Conservation (phyloP, 2,888 invertebrate genomes). For the Erynnis tages region DNA sequence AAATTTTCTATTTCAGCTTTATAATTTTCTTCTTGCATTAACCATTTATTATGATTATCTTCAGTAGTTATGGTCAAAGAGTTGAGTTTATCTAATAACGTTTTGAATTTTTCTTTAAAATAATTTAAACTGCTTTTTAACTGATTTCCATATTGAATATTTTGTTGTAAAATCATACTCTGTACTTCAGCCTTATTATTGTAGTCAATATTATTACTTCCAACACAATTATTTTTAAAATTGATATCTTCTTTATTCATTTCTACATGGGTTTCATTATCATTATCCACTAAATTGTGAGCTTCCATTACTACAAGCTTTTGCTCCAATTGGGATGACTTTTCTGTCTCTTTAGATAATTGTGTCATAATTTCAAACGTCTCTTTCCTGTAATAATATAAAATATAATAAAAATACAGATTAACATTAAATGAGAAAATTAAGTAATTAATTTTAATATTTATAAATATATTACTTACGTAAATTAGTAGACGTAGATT, state of each 20-base stretch:
- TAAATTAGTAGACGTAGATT: too few relatives aligned
- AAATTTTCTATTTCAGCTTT: conserved; percentile 69
- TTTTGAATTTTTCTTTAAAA: conserved; percentile 68
- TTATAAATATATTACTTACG: too few relatives aligned
- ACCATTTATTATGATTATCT: conserved; percentile 67
- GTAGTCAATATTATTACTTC: conserved; percentile 44
- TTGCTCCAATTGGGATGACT: conserved; percentile 55
- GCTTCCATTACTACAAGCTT: conserved; percentile 53
- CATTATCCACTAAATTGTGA: too few relatives aligned
- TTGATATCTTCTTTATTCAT: not conserved
- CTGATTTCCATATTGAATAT: conserved; percentile 54
- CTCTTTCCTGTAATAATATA: conserved; percentile 56
- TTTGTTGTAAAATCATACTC: conserved; percentile 44
- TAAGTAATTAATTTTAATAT: too few relatives aligned
- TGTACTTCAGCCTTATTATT: conserved; percentile 49
- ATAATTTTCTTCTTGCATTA: conserved; percentile 68
- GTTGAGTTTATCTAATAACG: conserved; percentile 69
- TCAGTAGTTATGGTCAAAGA: conserved; percentile 63
- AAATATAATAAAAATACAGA: too few relatives aligned
- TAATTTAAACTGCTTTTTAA: conserved; percentile 60
- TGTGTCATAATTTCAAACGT: conserved; percentile 63
- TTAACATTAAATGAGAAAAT: too few relatives aligned
- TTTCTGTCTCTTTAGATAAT: conserved; percentile 60
- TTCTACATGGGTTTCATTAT: not conserved
- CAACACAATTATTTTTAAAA: not conserved